Percentiles rank a stretch among this genome's conserved stretches.
phyloP scores from a whole-genome alignment of 1,140 invertebrate genomes.

The Brachionus asplanchnoidis region DNA sequence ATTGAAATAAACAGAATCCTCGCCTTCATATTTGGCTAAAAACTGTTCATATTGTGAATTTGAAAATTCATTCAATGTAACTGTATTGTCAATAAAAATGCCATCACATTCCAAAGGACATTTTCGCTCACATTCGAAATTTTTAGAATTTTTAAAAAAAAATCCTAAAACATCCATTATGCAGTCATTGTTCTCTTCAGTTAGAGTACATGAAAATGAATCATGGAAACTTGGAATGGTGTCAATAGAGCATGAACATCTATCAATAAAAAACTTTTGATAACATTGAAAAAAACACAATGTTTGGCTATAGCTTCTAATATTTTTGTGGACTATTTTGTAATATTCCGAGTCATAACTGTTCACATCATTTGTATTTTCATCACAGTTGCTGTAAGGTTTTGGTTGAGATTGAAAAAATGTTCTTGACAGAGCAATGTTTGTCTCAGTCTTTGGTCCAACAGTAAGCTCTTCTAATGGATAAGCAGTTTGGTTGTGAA shows the following conservation, averaged over 20 bases:
- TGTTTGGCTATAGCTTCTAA: background rate
- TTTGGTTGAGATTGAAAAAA: background rate
- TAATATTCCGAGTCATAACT: background rate
- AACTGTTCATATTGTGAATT: background rate
- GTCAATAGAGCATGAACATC: background rate
- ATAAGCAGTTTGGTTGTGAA: background rate
- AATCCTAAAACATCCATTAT: too few relatives aligned
- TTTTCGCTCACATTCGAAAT: background rate
- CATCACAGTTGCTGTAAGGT: constrained; percentile 29
- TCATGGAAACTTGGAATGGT: background rate
- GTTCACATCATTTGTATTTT: background rate
- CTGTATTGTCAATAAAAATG: background rate
- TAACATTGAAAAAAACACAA: background rate
- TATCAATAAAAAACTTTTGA: background rate
- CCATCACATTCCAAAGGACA: background rate
- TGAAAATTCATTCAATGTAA: background rate
- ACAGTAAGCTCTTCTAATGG: background rate
- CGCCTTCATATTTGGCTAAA: background rate
- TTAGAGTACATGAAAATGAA: background rate
- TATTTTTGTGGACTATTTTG: background rate
- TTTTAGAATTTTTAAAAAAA: too few relatives aligned
- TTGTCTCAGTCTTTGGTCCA: background rate
- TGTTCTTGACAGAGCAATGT: background rate
- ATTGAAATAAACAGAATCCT: background rate
- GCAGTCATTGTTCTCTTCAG: too few relatives aligned